Base-by-base conservation (phyloP, 2,888 invertebrate species). In the Phaedon cochleariae region DNA sequence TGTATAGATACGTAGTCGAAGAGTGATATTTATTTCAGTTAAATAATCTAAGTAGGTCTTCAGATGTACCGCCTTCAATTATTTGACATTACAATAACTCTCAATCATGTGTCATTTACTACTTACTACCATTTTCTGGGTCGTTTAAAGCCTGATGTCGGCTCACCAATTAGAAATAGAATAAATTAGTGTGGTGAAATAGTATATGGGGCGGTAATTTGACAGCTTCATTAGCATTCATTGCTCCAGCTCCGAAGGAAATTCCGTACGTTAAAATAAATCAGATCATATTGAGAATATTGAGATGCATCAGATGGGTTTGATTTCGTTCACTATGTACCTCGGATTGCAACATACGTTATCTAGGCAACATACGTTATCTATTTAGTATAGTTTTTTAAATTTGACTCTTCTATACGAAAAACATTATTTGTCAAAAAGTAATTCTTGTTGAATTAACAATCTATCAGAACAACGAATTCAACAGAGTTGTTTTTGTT, bases 181-280 rank as follows among this genome's bases (percentile, higher is more conserved):
- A 48, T 48, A 7, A 18, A 20, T 48, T 17, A 41, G 61, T 26
- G 45, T 55, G 55, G n/a, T 41, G 41, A 34, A 48, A 55, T 46
- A 12, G 31, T 18, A 62, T 62, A 62, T 45, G 7, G 60, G 53
- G 60, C 52, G 60, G 52, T 53, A 29, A 53, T 41, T 9, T 54
- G 54, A 62, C 54, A 54, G 54, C 54, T 54, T 48, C 34, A 54
- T 62, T 62, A 62, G 45, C 10, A 12, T 53, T 54, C 41, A 61
- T 53, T 22, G 9, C 26, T 21, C 34, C 20, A 26, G 7, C 26
- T 26, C 26, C 26, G 7, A 26, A 54, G 29, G 29, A 41, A 53
- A 53, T 54, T 45, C 46, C 18, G n/a, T 9, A 12, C 48, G 31
- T 34, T 18, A 49, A 17, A 17, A 37, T 22, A 51, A 34, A 51